Conservation (phyloP, 2,888 invertebrate genomes). For the Phalangium opilio region DNA sequence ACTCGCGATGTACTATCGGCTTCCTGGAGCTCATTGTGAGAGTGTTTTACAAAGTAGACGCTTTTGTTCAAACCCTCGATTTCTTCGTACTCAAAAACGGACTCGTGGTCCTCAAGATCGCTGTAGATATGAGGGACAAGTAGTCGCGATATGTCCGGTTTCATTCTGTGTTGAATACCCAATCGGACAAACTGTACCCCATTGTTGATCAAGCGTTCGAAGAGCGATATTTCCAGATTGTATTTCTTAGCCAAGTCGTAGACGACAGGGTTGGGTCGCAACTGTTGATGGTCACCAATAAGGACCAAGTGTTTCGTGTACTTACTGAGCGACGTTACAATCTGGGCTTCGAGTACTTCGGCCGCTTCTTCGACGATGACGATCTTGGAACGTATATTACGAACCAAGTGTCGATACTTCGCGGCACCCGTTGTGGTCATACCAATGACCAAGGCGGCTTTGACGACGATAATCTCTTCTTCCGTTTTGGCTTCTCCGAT, state of each 20-base stretch:
- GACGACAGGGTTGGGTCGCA: conserved; percentile 54
- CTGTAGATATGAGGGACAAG: conserved; percentile 21
- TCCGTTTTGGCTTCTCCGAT: too few species aligned
- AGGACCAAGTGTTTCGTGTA: conserved; percentile 28
- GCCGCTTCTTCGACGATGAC: conserved; percentile 37
- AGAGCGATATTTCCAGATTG: conserved; percentile 58
- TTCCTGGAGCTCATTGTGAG: too few species aligned
- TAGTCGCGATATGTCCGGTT: conserved; percentile 43
- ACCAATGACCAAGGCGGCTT: conserved; percentile 5
- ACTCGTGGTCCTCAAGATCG: too few species aligned
- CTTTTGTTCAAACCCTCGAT: too few species aligned
- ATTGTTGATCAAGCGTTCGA: conserved; percentile 61
- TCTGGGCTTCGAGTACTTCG: conserved; percentile 35
- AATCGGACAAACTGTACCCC: conserved; percentile 43
- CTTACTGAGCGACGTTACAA: conserved; percentile 30
- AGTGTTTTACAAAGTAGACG: too few species aligned
- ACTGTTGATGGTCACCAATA: conserved; percentile 61
- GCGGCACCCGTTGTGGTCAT: conserved; percentile 28
- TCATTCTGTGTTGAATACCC: conserved; percentile 58
- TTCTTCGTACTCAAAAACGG: too few species aligned
- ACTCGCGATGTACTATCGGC: too few species aligned
- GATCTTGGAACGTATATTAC: conserved; percentile 28
- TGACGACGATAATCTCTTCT: too few species aligned
- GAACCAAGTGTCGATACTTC: conserved; percentile 18
- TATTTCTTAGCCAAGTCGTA: conserved; percentile 48